Conservation (phyloP, 2,113 vertebrate species). For the Grus americana region DNA sequence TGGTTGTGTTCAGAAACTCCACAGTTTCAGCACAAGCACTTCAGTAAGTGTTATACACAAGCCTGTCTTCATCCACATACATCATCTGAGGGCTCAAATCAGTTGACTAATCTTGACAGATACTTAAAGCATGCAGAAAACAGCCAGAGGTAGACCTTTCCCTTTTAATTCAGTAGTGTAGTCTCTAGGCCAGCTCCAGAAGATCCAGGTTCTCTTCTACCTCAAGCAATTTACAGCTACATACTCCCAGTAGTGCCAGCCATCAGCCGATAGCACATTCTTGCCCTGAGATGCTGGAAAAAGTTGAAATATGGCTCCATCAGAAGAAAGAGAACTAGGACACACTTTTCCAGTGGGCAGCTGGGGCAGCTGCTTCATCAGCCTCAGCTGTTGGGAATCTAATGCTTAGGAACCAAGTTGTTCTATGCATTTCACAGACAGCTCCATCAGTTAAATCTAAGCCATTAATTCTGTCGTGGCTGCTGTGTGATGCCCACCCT, state of each 20-base stretch:
- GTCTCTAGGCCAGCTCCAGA: background rate
- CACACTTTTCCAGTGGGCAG: background rate
- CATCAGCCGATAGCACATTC: background rate
- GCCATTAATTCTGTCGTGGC: background rate
- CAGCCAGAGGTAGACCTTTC: background rate
- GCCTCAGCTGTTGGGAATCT: background rate
- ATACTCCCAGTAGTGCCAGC: background rate
- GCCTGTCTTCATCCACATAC: background rate
- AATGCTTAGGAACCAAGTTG: background rate
- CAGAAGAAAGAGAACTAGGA: background rate
- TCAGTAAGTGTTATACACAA: background rate
- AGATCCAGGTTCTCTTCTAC: background rate
- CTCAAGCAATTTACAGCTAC: background rate
- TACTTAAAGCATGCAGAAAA: background rate
- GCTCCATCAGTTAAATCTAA: background rate
- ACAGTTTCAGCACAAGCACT: background rate
- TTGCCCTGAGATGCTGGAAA: background rate
- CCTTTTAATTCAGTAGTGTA: background rate
- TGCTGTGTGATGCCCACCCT: background rate
- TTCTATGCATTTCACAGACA: background rate
- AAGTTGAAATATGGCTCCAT: background rate
- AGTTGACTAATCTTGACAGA: background rate
- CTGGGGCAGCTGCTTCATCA: background rate
- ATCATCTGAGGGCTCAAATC: background rate
- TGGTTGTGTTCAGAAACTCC: background rate